These are phyloP conservation scores for Wiebesia pumilae DNA, from an alignment of 1,140 invertebrate species.

Conservation along the genomic window DNA sequence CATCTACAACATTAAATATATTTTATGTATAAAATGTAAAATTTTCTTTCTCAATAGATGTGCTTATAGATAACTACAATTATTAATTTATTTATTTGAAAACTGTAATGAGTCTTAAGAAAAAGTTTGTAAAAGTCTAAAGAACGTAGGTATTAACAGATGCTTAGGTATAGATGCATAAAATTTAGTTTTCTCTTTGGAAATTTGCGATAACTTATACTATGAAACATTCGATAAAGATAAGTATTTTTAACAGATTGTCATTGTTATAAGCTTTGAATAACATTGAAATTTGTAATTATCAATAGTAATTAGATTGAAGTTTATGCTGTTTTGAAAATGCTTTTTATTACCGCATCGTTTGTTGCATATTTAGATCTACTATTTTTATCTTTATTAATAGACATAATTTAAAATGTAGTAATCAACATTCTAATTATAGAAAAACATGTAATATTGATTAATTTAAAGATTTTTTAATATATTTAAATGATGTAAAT, in stretches of 20 bases:
- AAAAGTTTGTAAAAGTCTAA: background rate
- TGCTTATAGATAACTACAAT: background rate
- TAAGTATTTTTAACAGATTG: too few relatives aligned
- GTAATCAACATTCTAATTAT: too few relatives aligned
- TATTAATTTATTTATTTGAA: too few relatives aligned
- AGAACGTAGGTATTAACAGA: background rate
- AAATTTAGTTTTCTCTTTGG: background rate
- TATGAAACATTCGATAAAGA: too few relatives aligned
- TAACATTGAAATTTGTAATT: background rate
- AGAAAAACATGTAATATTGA: too few relatives aligned
- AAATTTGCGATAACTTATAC: too few relatives aligned
- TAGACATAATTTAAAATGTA: background rate
- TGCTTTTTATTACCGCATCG: background rate
- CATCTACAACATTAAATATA: constrained; percentile 33
- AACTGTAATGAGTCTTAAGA: too few relatives aligned
- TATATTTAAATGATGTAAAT: too few relatives aligned
- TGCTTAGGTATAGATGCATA: background rate
- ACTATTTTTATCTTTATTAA: background rate
- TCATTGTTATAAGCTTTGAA: too few relatives aligned
- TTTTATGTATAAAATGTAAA: background rate
- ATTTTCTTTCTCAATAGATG: background rate
- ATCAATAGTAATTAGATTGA: background rate
- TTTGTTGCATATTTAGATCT: background rate
- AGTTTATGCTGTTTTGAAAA: too few relatives aligned
- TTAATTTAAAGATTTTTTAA: too few relatives aligned